Percentiles rank a stretch among this genome's conserved stretches.
phyloP scores from a whole-genome alignment of 1,140 invertebrate species.

The Ooceraea biroi region DNA sequence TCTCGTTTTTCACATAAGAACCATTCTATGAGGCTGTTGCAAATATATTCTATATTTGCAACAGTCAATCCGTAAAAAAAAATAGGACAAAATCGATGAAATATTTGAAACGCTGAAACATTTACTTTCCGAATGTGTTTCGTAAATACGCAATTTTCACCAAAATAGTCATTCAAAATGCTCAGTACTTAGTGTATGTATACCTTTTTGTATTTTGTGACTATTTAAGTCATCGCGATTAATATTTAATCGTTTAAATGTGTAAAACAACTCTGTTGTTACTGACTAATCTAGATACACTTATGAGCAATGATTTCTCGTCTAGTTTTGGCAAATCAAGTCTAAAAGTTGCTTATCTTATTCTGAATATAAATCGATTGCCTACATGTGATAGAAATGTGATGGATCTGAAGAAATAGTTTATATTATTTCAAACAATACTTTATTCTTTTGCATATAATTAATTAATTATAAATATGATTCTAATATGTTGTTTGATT shows the following conservation, averaged over 20 bases:
- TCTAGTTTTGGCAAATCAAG: constrained; percentile 4
- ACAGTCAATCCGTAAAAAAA: too few relatives aligned
- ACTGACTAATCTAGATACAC: constrained; percentile 29
- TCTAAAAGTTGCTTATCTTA: neutral
- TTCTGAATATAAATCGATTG: neutral
- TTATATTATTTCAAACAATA: neutral
- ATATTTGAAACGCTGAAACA: too few relatives aligned
- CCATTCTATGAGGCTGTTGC: too few relatives aligned
- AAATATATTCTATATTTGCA: too few relatives aligned
- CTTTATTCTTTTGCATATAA: neutral
- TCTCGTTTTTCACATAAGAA: neutral
- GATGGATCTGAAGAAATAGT: neutral
- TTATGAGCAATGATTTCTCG: neutral
- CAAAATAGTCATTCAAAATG: constrained; percentile 36
- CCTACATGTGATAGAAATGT: neutral
- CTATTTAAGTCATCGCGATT: constrained; percentile 37
- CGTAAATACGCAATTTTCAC: neutral
- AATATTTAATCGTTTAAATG: constrained; percentile 52
- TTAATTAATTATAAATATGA: neutral
- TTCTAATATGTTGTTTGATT: neutral
- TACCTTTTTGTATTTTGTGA: constrained; percentile 47
- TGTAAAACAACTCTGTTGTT: constrained; percentile 17
- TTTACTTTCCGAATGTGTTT: too few relatives aligned
- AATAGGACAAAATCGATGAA: too few relatives aligned
- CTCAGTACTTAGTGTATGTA: constrained; percentile 57